These are phyloP conservation scores for Scaptodrosophila lebanonensis DNA, from an alignment of 1,140 invertebrate genomes.

Conservation along the genomic window DNA sequence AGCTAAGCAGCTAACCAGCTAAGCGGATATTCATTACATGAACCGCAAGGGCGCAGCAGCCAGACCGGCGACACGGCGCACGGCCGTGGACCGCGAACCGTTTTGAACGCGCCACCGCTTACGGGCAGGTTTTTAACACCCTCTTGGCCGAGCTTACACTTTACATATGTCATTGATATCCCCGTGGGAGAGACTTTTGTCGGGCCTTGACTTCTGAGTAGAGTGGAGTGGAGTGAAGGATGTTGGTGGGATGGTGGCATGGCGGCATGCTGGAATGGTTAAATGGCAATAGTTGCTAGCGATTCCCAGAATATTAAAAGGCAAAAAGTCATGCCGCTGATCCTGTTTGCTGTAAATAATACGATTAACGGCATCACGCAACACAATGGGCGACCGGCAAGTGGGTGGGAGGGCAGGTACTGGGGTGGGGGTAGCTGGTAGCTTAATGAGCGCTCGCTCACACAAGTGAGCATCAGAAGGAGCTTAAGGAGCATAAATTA, in stretches of 20 bases:
- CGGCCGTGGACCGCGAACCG: background rate
- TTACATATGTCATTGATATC: constrained; percentile 77
- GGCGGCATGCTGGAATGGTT: too few relatives aligned
- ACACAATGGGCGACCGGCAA: constrained; percentile 18
- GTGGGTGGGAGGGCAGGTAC: background rate
- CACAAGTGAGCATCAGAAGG: background rate
- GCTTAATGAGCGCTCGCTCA: too few relatives aligned
- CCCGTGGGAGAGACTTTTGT: constrained; percentile 76
- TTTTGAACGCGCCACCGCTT: constrained; percentile 61
- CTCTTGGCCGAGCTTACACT: constrained; percentile 68
- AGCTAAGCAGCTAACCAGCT: constrained; percentile 35
- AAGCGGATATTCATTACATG: constrained; percentile 76
- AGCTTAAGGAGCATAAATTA: background rate
- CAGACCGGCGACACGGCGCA: background rate
- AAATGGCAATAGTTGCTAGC: too few relatives aligned
- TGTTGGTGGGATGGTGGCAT: too few relatives aligned
- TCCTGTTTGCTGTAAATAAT: constrained; percentile 78
- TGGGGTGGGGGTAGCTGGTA: constrained; percentile 24
- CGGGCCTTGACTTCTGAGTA: constrained; percentile 55
- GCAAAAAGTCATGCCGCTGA: constrained; percentile 68
- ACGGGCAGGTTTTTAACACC: constrained; percentile 49
- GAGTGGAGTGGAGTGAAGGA: too few relatives aligned
- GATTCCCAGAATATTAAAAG: too few relatives aligned
- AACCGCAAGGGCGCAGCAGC: constrained; percentile 58
- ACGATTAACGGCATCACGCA: constrained; percentile 76